Conservation (phyloP, 2,888 invertebrate species). For the Eubasilissa splendida region DNA sequence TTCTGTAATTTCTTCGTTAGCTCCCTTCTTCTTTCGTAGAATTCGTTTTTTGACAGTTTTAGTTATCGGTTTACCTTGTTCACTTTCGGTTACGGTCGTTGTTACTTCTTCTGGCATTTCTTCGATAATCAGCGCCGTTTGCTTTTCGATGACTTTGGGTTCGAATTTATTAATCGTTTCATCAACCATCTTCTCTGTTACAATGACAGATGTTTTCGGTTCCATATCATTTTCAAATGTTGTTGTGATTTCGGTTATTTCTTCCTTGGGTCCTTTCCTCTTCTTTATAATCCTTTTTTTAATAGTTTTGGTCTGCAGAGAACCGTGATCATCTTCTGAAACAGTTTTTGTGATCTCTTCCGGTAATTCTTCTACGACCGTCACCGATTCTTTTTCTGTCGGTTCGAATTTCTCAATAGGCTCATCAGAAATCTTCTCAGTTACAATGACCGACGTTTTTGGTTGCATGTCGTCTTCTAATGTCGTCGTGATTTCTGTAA, state of each 20-base stretch:
- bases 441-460: slow-evolving; percentile 38
- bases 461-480: slow-evolving; percentile 52
- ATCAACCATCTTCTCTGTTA: slow-evolving; percentile 60
- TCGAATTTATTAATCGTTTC: slow-evolving; percentile 61
- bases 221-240: slow-evolving; percentile 65
- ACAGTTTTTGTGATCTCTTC: slow-evolving; percentile 59
- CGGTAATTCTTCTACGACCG: slow-evolving; percentile 56
- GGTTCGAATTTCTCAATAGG: slow-evolving; percentile 59
- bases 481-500: slow-evolving; percentile 63
- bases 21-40: slow-evolving; percentile 50
- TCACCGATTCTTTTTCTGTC: no score
- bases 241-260: slow-evolving; percentile 68
- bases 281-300: not conserved
- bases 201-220: slow-evolving; percentile 63
- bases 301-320: not conserved
- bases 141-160: slow-evolving; percentile 60
- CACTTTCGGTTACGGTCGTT: slow-evolving; percentile 42
- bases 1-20: slow-evolving; percentile 37
- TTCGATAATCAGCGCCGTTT: not conserved
- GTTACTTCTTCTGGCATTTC: slow-evolving; percentile 58
- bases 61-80: slow-evolving; percentile 50
- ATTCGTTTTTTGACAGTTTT: slow-evolving; percentile 61
- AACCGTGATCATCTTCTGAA: not conserved
- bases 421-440: slow-evolving; percentile 63
- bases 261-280: slow-evolving; percentile 61